phyloP scores from a whole-genome alignment of 1,140 invertebrate species.

The Fopius arisanus region DNA sequence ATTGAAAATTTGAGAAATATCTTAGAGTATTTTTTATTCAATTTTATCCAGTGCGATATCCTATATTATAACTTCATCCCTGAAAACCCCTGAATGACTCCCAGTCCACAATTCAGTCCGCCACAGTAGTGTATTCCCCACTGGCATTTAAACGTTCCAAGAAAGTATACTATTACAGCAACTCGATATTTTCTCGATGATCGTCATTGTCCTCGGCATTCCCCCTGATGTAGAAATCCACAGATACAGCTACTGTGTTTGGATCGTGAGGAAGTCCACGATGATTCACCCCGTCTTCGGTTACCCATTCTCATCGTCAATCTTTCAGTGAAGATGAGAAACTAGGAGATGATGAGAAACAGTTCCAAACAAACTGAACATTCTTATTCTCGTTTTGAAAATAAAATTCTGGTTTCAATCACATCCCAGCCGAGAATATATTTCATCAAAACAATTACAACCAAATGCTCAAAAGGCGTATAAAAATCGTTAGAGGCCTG shows the following conservation, averaged over 20 bases:
- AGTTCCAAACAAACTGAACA: not conserved
- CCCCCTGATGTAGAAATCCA: slow-evolving; percentile 22
- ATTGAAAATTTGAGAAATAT: not conserved
- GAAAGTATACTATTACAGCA: slow-evolving; percentile 63
- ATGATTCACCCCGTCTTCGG: slow-evolving; percentile 56
- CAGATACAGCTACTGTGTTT: slow-evolving; percentile 14
- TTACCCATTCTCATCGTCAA: slow-evolving; percentile 47
- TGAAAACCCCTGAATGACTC: slow-evolving; percentile 6
- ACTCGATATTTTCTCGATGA: slow-evolving; percentile 63
- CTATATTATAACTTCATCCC: not conserved
- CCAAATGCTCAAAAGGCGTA: not conserved
- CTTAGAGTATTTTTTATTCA: too few species aligned
- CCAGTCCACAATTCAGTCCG: not conserved
- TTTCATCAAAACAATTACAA: not conserved
- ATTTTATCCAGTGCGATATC: not conserved
- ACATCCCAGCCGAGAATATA: not conserved
- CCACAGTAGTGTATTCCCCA: slow-evolving; percentile 25
- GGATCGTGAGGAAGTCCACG: slow-evolving; percentile 20
- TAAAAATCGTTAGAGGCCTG: not conserved
- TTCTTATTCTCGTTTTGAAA: not conserved
- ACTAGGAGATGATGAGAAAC: not conserved
- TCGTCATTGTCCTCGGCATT: slow-evolving; percentile 52
- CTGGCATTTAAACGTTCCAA: slow-evolving; percentile 53
- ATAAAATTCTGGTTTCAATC: slow-evolving; percentile 2
- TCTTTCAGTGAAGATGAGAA: not conserved